Evolutionary conservation across 2,797 vertebrate genomes (phyloP), one percentile per base, ranked within the genome.

Genomic region (Chrysolophus pictus): DNA sequence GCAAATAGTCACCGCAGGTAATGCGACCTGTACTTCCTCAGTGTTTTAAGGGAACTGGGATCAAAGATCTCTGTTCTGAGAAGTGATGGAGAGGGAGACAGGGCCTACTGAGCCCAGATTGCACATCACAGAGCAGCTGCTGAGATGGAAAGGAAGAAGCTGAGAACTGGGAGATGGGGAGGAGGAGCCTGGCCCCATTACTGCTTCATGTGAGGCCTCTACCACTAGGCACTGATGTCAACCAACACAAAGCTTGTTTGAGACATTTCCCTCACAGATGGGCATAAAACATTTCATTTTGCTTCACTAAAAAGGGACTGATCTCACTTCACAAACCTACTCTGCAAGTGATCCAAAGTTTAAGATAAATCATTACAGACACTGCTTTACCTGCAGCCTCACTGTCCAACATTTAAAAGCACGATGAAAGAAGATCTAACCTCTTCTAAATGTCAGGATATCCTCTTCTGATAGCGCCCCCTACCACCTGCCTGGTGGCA

Each of bases 71-170:
- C 31, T 5, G 4, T 21, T 58, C 35, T 65, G 11, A 33, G 22
- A 21, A 70, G 41, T 1, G 2, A 44, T 1, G 1, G 24, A 22
- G 76, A 84, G 11, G 12, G 15, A 77, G 13, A 12, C 1, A 1
- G 23, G 83, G n/a, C 41, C 70, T 85, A 56, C 29, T 12, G 9
- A 74, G 55, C 14, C 21, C 80, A 69, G 55, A 13, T 0, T 24
- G 16, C 28, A 44, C 44, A 44, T 37, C 17, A 4, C 6, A 33
- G 1, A 14, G 46, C 22, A 65, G 55, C 3, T 53, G 37, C 73
- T 29, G 67, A 77, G 65, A 42, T 9, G 0, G 1, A 67, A 26
- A 63, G 15, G 33, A 33, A 39, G 33, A 70, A 56, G 39, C 2
- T 15, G 28, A 62, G 33, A 35, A 33, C 3, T 56, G 33, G 56